Evolutionary conservation across 37 sponge, comb jelly and placozoan species (phyloP).

Genomic region (Mnemiopsis leidyi): DNA sequence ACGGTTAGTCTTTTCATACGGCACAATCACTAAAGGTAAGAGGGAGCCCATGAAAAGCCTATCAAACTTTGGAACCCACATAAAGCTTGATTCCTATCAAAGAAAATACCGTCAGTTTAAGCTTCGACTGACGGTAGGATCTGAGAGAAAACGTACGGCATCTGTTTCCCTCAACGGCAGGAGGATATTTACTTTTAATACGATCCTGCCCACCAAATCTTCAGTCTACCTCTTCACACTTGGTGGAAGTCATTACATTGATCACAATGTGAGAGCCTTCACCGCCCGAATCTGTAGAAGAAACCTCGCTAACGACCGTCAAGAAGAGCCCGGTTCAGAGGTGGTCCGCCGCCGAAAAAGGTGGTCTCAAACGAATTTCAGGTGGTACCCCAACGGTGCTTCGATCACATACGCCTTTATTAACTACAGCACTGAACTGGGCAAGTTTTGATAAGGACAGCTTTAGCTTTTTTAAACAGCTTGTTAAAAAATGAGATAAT

Average conservation of each 20-base stretch:
- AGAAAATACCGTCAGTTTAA: background rate
- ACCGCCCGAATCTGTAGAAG: conserved; percentile 5
- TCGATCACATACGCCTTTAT: background rate
- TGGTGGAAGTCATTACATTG: background rate
- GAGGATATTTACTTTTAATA: background rate
- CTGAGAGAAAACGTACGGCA: background rate
- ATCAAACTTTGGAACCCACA: background rate
- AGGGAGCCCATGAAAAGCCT: background rate
- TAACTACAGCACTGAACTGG: conserved; percentile 5
- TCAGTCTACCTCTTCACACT: background rate
- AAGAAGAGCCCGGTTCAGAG: background rate
- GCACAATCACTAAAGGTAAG: background rate
- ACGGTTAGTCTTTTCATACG: background rate
- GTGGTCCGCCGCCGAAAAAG: background rate
- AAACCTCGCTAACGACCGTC: too few relatives aligned
- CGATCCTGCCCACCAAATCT: conserved; percentile 1
- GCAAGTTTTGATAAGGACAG: background rate
- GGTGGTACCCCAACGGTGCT: background rate
- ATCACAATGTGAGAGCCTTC: background rate
- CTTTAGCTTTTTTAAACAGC: too few relatives aligned
- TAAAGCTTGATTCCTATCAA: background rate
- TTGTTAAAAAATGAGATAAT: too few relatives aligned
- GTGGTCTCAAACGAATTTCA: background rate
- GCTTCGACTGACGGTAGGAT: background rate
- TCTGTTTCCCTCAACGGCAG: background rate